Evolutionary conservation across 2,888 invertebrate species (phyloP).

Genomic region (Tetragnatha montana): DNA sequence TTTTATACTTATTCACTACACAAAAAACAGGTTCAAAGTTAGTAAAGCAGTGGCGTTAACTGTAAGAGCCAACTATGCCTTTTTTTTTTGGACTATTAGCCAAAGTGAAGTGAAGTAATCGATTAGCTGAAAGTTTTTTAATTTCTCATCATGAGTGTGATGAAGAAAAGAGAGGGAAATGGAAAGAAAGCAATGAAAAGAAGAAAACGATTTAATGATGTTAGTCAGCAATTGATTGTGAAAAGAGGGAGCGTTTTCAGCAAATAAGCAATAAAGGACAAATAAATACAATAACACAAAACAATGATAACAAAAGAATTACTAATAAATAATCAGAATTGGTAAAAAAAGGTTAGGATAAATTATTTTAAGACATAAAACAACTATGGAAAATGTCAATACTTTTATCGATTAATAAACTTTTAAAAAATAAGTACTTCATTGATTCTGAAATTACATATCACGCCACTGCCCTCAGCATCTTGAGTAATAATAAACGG

Average conservation of each 20-base stretch:
- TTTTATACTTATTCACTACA: neutral
- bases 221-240: neutral
- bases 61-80: neutral
- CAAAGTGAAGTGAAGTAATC: neutral
- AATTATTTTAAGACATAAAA: too few species aligned
- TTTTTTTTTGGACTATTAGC: neutral
- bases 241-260: neutral
- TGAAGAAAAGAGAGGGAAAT: neutral
- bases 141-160: neutral
- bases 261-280: neutral
- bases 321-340: too few species aligned
- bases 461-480: too few species aligned
- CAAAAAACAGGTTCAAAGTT: constrained; percentile 2
- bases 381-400: too few species aligned
- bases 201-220: neutral
- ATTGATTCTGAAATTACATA: too few species aligned
- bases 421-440: too few species aligned
- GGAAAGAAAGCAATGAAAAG: neutral
- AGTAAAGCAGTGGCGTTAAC: constrained; percentile 22
- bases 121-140: neutral
- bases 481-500: too few species aligned
- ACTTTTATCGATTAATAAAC: too few species aligned
- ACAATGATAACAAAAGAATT: too few species aligned
- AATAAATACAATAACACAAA: neutral
- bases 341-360: too few species aligned